Evolutionary conservation across 1,140 invertebrate species (phyloP).

Genomic region (Leucophenga varia): DNA sequence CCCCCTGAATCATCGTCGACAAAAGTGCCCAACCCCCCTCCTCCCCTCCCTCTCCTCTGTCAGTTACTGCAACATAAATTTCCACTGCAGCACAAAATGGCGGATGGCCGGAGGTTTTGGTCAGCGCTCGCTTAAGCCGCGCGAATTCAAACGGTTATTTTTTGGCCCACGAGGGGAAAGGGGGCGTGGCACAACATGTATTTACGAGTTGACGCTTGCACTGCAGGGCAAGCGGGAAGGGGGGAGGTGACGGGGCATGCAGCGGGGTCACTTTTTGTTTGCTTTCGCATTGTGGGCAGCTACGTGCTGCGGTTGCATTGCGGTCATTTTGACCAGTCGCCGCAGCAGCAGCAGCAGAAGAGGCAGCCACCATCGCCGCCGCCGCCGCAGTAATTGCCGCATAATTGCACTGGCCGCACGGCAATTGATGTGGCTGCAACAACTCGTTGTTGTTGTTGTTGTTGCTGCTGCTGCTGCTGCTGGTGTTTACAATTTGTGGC

Average conservation of each 20-base stretch:
- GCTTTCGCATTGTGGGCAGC: not conserved
- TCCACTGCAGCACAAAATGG: too few species aligned
- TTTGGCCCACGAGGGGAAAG: not conserved
- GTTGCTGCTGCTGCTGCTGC: not conserved
- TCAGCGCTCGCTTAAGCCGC: constrained; percentile 41
- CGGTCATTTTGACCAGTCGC: constrained; percentile 13
- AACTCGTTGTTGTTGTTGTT: too few species aligned
- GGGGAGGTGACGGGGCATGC: not conserved
- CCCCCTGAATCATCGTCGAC: too few species aligned
- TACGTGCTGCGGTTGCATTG: constrained; percentile 9
- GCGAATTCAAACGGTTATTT: constrained; percentile 32
- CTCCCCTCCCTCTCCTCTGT: too few species aligned
- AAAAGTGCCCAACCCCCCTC: too few species aligned
- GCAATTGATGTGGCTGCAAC: constrained; percentile 22
- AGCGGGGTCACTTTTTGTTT: not conserved
- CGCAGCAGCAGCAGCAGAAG: constrained; percentile 3
- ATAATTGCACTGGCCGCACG: constrained; percentile 25
- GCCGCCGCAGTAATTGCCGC: constrained; percentile 35
- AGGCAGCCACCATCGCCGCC: too few species aligned
- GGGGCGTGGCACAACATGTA: constrained; percentile 22
- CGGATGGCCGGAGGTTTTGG: too few species aligned
- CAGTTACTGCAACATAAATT: too few species aligned
- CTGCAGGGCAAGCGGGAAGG: too few species aligned
- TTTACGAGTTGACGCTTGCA: constrained; percentile 34
- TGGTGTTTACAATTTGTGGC: constrained; percentile 33